These are phyloP conservation scores for Drosophila pallidifrons DNA, from an alignment of 1,140 invertebrate genomes.

Conservation along the genomic window DNA sequence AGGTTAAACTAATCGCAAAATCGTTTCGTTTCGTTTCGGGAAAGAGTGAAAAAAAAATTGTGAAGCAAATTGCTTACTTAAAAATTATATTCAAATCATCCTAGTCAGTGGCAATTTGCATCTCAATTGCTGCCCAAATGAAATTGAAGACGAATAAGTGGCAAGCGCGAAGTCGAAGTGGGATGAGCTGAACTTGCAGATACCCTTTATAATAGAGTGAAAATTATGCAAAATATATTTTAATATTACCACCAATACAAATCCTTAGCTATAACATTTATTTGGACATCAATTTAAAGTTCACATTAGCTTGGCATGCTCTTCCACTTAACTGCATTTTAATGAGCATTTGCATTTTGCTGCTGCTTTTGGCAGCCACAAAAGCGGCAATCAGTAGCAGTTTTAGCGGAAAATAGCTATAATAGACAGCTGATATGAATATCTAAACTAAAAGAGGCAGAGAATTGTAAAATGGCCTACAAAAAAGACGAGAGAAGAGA, in stretches of 20 bases:
- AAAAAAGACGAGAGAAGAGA: slow-evolving; percentile 31
- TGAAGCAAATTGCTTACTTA: slow-evolving; percentile 1
- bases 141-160: slow-evolving; percentile 35
- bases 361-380: slow-evolving; percentile 48
- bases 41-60: slow-evolving; percentile 11
- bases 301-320: not conserved
- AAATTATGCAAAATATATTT: not conserved
- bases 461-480: slow-evolving; percentile 71
- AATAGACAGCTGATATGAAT: slow-evolving; percentile 82
- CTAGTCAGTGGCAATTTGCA: slow-evolving; percentile 78
- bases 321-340: not conserved
- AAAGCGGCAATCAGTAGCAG: slow-evolving; percentile 79
- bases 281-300: too few species aligned
- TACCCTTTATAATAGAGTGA: slow-evolving; percentile 10
- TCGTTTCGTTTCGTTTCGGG: not conserved
- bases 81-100: slow-evolving; percentile 80
- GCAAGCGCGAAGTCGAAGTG: not conserved
- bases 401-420: slow-evolving; percentile 81
- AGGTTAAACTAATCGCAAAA: slow-evolving; percentile 57
- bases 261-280: too few species aligned
- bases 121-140: slow-evolving; percentile 68
- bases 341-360: not conserved
- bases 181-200: slow-evolving; percentile 23
- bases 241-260: not conserved
- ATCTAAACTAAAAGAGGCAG: slow-evolving; percentile 69